These are phyloP conservation scores for Triplophysa tibetana DNA, from an alignment of 2,113 vertebrate genomes.

Conservation along the genomic window DNA sequence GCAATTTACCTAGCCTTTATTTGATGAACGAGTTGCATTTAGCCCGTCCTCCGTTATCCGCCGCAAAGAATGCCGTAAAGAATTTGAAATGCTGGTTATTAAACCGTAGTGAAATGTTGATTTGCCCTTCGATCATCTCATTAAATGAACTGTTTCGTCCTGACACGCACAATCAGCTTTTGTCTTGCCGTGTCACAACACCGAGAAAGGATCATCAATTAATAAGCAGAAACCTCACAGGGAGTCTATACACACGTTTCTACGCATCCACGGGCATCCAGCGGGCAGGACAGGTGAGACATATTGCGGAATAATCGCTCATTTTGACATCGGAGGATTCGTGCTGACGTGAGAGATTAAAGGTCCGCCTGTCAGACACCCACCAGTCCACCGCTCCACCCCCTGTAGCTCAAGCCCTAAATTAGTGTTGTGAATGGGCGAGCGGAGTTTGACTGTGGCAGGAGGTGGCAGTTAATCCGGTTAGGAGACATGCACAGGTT, in stretches of 20 bases:
- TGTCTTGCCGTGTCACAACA: background rate
- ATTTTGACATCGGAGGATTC: conserved; percentile 52
- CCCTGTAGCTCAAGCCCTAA: conserved; percentile 26
- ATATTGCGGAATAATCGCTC: conserved; percentile 49
- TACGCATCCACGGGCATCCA: conserved; percentile 32
- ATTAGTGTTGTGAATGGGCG: conserved; percentile 51
- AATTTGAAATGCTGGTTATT: conserved; percentile 33
- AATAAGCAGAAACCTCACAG: conserved; percentile 34
- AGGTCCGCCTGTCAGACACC: conserved; percentile 43
- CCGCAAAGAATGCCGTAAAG: background rate
- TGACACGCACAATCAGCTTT: conserved; percentile 38
- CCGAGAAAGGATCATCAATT: conserved; percentile 51
- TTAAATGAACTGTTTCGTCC: conserved; percentile 32
- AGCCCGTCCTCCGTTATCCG: conserved; percentile 15
- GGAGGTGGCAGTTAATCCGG: conserved; percentile 53
- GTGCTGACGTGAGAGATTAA: conserved; percentile 52
- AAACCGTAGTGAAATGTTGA: conserved; percentile 18
- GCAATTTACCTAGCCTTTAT: conserved; percentile 5
- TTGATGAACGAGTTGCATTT: conserved; percentile 35
- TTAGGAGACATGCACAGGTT: conserved; percentile 53
- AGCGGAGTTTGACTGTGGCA: conserved; percentile 39
- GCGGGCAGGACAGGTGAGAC: conserved; percentile 37
- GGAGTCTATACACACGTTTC: background rate
- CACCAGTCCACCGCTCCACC: background rate
- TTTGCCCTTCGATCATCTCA: conserved; percentile 40